Evolutionary conservation across 2,797 vertebrate genomes (phyloP), one percentile per base, ranked within the genome.

Genomic region (Sebastiscus albofasciatus): DNA sequence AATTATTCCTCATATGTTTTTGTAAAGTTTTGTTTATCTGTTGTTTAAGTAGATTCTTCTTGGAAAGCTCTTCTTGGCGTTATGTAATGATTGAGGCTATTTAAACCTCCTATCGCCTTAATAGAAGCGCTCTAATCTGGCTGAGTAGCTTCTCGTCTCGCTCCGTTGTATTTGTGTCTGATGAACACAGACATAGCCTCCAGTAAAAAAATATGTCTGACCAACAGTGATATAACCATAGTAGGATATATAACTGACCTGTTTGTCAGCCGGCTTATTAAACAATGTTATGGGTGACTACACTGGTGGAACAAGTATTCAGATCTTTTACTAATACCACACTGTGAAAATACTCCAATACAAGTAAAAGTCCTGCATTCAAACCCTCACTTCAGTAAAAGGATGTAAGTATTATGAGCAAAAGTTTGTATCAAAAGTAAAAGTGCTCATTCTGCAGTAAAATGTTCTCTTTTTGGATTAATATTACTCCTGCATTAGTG

Each of bases 61-160:
- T 29, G 49, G 73, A 80, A 85, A 83, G 72, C 62, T 85, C 71
- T 86, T 87, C 73, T 22, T 86, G 56, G 73, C 31, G 12, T 92
- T 80, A 83, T 29, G 67, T 56, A 82, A 76, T 60, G 70, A 60
- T 70, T 80, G 29, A 29, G 59, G 71, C 84, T 91, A 91, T 89
- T 91, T 88, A 89, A 85, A 87, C 49, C 77, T 79, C n/a, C 34
- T 39, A 27, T 72, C n/a, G 4, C 68, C 66, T 78, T 62, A 29
- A 79, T 42, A 39, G 36, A 77, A 46, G 29, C 72, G 20, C 33
- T 52, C 36, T 90, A 87, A 90, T 92, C 87, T 80, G 72, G 56
- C 55, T 85, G 62, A 83, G 71, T 10, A 52, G 22, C 61, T 62
- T 72, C 67, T 79, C 8, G 26, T 82, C 67, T 78, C 67, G 58